A percentile compares a stretch with the other conserved stretches of the same genome.
These are phyloP conservation scores for Protaetia brevitarsis DNA, from an alignment of 1,140 invertebrate species.

Conservation along the genomic window DNA sequence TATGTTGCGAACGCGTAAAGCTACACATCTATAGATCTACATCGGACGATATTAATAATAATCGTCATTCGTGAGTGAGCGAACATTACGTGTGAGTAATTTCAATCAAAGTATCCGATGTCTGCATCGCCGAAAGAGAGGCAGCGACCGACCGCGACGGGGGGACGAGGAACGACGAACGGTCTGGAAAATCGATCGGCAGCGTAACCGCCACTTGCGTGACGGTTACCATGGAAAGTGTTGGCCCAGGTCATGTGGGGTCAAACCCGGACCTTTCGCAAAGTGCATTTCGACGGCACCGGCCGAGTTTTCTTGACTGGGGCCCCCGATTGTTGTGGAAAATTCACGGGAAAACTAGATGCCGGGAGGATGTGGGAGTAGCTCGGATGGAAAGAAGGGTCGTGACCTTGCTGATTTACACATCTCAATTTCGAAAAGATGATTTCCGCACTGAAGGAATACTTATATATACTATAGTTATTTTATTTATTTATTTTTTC, in stretches of 20 bases:
- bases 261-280: conserved; percentile 50
- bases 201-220: conserved; percentile 44
- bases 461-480: no score
- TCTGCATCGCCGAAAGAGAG: no score
- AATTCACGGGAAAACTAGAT: no score
- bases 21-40: no score
- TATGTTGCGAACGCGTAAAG: no score
- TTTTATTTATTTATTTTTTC: no score
- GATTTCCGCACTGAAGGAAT: no score
- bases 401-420: no score
- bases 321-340: background rate
- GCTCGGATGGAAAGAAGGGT: no score
- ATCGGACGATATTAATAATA: conserved; percentile 5
- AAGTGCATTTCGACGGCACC: conserved; percentile 9
- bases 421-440: no score
- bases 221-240: conserved; percentile 51
- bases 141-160: background rate
- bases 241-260: conserved; percentile 49
- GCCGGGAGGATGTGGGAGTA: no score
- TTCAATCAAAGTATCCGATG: conserved; percentile 13
- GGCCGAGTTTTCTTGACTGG: conserved; percentile 11
- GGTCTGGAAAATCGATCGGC: conserved; percentile 43
- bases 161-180: background rate
- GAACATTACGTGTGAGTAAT: conserved; percentile 2
- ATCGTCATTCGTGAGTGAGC: background rate